Conservation (phyloP, 2,797 vertebrate species). For the Nyctalus aviator region DNA sequence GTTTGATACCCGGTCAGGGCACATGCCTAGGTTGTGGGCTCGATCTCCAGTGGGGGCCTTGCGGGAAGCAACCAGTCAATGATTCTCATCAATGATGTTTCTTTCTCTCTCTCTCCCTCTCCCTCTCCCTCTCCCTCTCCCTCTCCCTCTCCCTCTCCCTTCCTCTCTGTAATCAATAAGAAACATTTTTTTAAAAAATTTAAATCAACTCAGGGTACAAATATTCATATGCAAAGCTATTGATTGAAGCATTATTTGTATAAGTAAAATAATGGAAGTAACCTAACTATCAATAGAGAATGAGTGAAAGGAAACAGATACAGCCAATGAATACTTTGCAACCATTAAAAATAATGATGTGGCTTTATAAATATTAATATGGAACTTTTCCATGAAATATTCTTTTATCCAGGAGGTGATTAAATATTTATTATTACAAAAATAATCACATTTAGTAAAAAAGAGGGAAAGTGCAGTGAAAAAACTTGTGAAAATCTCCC, state of each 20-base stretch:
- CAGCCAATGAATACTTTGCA: background rate
- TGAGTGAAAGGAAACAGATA: background rate
- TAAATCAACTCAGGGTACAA: background rate
- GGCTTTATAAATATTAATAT: background rate
- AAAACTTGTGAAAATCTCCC: slow-evolving; percentile 1
- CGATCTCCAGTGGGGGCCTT: too few relatives aligned
- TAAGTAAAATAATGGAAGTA: slow-evolving; percentile 38
- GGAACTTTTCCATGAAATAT: background rate
- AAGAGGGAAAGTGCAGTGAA: background rate
- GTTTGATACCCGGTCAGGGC: too few relatives aligned
- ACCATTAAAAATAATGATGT: background rate
- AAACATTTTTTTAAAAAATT: background rate
- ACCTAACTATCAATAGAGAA: background rate
- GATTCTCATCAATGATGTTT: too few relatives aligned
- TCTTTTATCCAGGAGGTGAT: background rate
- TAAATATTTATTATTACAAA: background rate
- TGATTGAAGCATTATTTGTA: slow-evolving; percentile 1
- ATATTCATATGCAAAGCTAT: background rate
- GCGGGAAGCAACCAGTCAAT: too few relatives aligned
- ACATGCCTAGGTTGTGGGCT: too few relatives aligned
- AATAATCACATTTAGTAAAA: slow-evolving; percentile 51
- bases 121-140: too few relatives aligned
- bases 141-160: too few relatives aligned
- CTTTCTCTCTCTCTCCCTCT: too few relatives aligned
- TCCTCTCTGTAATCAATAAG: background rate